These are phyloP conservation scores for Lithophane ornitopus DNA, from an alignment of 2,888 invertebrate species.

Conservation along the genomic window DNA sequence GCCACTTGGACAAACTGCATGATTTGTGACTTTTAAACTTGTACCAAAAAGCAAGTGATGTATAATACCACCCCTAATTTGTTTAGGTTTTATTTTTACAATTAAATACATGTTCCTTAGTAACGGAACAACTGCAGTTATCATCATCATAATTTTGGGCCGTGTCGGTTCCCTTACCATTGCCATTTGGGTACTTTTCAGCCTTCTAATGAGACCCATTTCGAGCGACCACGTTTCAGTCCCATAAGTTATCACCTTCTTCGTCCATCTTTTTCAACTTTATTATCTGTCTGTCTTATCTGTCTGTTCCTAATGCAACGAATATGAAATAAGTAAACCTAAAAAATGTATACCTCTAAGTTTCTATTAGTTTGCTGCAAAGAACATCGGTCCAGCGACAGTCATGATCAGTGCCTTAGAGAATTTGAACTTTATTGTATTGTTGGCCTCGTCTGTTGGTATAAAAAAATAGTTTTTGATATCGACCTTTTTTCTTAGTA, in stretches of 20 bases:
- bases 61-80: slow-evolving; percentile 8
- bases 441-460: too few species aligned
- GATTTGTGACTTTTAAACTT: slow-evolving; percentile 44
- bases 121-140: slow-evolving; percentile 84
- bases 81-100: slow-evolving; percentile 24
- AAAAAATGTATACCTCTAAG: too few species aligned
- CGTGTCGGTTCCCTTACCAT: background rate
- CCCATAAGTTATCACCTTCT: background rate
- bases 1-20: slow-evolving; percentile 4
- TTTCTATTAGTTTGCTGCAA: too few species aligned
- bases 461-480: too few species aligned
- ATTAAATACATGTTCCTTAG: slow-evolving; percentile 76
- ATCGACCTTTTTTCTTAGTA: too few species aligned
- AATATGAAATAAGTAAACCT: background rate
- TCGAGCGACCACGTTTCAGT: too few species aligned
- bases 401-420: background rate
- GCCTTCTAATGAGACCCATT: background rate
- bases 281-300: too few species aligned
- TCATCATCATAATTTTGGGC: background rate
- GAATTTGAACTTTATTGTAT: too few species aligned
- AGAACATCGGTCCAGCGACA: background rate
- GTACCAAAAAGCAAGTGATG: slow-evolving; percentile 16
- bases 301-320: background rate
- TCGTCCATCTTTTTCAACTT: background rate
- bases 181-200: background rate